These are phyloP conservation scores for Sympetrum striolatum DNA, from an alignment of 2,888 invertebrate species.

Conservation along the genomic window DNA sequence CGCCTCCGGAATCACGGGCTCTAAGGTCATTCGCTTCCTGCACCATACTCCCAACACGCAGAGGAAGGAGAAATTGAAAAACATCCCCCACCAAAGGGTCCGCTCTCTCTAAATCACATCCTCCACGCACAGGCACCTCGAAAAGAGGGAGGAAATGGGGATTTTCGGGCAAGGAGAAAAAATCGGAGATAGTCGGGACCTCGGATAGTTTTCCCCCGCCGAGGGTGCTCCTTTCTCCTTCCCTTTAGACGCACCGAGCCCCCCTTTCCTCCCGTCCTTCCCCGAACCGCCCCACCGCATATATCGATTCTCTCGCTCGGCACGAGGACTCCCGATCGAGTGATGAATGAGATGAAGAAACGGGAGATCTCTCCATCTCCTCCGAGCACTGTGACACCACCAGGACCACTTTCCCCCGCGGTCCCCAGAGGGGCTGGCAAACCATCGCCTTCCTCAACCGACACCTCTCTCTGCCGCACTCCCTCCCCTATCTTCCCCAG, in stretches of 20 bases:
- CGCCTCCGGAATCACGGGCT: neutral
- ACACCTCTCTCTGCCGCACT: neutral
- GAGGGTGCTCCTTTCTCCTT: neutral
- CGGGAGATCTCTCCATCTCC: neutral
- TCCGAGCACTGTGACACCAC: neutral
- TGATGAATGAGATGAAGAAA: neutral
- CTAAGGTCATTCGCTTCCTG: neutral
- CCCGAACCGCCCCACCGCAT: constrained; percentile 4
- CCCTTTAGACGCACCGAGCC: neutral
- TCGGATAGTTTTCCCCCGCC: neutral
- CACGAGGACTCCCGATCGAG: constrained; percentile 12
- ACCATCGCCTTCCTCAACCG: neutral
- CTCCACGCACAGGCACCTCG: neutral
- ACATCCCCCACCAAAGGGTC: neutral
- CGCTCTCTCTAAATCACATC: neutral
- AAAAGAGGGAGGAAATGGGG: neutral
- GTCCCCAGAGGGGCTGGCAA: neutral
- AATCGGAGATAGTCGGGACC: neutral
- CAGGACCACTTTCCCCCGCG: neutral
- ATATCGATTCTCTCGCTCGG: constrained; percentile 3
- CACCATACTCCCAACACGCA: neutral
- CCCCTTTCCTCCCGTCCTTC: neutral
- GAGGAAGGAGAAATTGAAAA: too few species aligned
- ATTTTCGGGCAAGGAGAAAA: neutral
- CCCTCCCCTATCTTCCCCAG: neutral